Percentiles rank a stretch among this genome's conserved stretches.
phyloP scores from a whole-genome alignment of 2,797 vertebrate species.

The Periophthalmus magnuspinnatus region DNA sequence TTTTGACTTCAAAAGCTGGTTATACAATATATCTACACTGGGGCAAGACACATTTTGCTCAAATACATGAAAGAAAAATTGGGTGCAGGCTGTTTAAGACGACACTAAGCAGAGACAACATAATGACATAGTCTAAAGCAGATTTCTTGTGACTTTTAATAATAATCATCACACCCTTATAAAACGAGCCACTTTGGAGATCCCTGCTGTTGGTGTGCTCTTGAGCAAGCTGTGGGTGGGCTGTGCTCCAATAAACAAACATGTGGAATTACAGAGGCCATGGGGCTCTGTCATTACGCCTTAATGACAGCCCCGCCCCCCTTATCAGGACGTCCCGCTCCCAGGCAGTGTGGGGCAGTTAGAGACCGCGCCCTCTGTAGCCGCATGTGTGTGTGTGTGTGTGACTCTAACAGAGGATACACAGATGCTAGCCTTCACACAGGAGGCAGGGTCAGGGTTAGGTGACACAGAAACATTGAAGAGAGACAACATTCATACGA shows the following conservation, averaged over 20 bases:
- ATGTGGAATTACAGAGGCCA: neutral
- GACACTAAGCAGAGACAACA: no score
- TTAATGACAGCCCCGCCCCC: conserved; percentile 58
- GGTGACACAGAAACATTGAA: neutral
- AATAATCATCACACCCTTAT: no score
- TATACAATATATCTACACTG: no score
- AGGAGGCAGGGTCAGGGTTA: conserved; percentile 1
- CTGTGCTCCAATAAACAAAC: conserved; percentile 4
- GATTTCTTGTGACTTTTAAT: no score
- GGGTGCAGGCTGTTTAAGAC: no score
- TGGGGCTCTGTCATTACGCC: conserved; percentile 57
- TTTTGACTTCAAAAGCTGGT: no score
- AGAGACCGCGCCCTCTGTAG: neutral
- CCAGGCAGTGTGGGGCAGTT: conserved; percentile 22
- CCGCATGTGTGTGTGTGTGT: neutral
- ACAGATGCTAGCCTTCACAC: neutral
- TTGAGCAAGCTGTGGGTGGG: neutral
- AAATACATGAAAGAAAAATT: no score
- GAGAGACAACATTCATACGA: neutral
- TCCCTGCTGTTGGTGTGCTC: neutral
- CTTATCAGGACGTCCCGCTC: conserved; percentile 32
- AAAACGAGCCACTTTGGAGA: no score
- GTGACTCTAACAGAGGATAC: neutral
- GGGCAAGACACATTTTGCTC: no score
- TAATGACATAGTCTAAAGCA: no score